phyloP scores from a whole-genome alignment of 2,797 vertebrate genomes.

The Characodon lateralis region DNA sequence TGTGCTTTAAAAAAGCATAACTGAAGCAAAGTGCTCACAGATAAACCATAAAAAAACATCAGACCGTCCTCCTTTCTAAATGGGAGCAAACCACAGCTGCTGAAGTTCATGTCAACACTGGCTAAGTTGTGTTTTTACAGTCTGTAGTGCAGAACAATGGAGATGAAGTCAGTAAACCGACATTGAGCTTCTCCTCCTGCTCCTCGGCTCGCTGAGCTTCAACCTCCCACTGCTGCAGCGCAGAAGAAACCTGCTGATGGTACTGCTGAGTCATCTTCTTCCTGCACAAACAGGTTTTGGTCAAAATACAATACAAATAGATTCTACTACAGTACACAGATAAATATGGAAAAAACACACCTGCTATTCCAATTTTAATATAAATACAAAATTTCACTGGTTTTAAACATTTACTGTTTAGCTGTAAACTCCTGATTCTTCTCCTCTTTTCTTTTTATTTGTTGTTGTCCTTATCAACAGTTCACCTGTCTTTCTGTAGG shows the following conservation, averaged over 20 bases:
- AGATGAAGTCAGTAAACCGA: slow-evolving; percentile 65
- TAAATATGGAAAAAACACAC: neutral
- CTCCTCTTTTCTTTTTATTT: neutral
- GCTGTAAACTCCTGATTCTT: neutral
- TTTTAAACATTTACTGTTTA: neutral
- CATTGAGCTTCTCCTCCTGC: slow-evolving; percentile 89
- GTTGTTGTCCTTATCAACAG: neutral
- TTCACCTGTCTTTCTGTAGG: neutral
- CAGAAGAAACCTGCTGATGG: slow-evolving; percentile 86
- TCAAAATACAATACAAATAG: neutral
- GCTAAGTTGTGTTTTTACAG: neutral
- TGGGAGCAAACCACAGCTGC: too few relatives aligned
- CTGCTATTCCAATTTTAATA: neutral
- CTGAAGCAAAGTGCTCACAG: neutral
- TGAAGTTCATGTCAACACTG: neutral
- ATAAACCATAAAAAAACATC: neutral
- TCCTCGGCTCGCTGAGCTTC: slow-evolving; percentile 88
- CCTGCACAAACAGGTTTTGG: slow-evolving; percentile 67
- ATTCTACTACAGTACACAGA: neutral
- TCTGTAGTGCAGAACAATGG: neutral
- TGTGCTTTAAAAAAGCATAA: neutral
- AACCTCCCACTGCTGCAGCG: slow-evolving; percentile 91
- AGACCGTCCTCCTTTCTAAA: neutral
- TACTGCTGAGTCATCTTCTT: slow-evolving; percentile 90
- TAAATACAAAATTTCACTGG: neutral